Base-by-base conservation (phyloP, 2,888 invertebrate species). In the Amphipoea oculea region DNA sequence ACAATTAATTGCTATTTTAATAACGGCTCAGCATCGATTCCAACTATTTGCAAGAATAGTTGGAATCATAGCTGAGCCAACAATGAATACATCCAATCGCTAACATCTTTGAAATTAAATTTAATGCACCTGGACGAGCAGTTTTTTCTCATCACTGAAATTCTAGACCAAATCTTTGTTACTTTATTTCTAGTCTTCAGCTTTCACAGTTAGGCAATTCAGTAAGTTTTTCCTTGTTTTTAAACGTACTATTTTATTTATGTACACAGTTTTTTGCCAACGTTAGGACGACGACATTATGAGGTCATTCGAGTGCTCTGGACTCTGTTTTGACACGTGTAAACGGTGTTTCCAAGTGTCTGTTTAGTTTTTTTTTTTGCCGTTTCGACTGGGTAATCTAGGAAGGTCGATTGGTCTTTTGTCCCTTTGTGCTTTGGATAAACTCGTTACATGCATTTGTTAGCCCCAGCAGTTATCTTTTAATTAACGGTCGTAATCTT, bases 261-360 rank as follows among this genome's bases (percentile, higher is more conserved):
- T 89, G 60, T 82, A 82, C 73, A 81, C 76, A 85, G 82, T 91
- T 91, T 57, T 90, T 91, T 91, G 86, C 75, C 78, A 69, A 79
- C 42, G n/a, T 76, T 86, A 86, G 90, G 86, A 84, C 88, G 78
- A 84, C 81, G 89, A 89, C 89, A 88, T 84, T 89, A 78, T 88
- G 86, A 89, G 89, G 89, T 90, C 89, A 88, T 88, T 88, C 70
- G 82, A 76, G 70, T 81, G 77, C 74, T 77, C 66, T 57, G 75
- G 42, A 62, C 77, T 81, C 74, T 76, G 66, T 84, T 85, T 82
- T 80, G 79, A 63, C 86, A 88, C 84, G 88, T 87, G 76, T 89
- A 89, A 81, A 82, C 75, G 75, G 71, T 78, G 74, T 79, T 85
- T 78, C 57, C 51, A 65, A 77, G 82, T 73, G 74, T 72, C 63